Evolutionary conservation across 2,888 invertebrate species (phyloP), one percentile per base, ranked within the genome.

Genomic region (Pristionchus entomophagus): DNA sequence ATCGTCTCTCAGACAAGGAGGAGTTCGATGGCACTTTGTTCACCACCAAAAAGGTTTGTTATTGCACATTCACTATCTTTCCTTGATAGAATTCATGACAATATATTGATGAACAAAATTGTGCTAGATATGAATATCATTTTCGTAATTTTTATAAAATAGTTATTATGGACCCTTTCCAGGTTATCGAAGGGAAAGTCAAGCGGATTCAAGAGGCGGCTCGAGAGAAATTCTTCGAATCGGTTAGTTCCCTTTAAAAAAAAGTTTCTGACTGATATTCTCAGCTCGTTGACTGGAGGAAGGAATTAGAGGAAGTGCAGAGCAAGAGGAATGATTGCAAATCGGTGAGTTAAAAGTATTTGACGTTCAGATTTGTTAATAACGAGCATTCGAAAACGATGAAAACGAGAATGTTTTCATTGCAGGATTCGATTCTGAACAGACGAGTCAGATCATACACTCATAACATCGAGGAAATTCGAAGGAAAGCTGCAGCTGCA

Each of bases 11-110:
- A 41, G 93, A 93, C 38, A 90, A 88, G 77, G 93, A 93, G 84
- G 89, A 90, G 69, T 93, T 93, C 83, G 91, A 93, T 84, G 92
- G 93, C 91, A 89, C 89, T 22, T 90, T 90, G 86, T 92, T 88
- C 89, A 91, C 90, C 83, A 91, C 91, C 5, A 90, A 91, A 69
- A 89, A 90, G 62, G 88, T 92, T 80, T 32, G 45, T 6, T 45
- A 10, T 45, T 45, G n/a, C n/a, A n/a, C n/a, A n/a, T 45, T 45
- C 8, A 45, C 8, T 45, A 14, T 45, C 45, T 10, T 45, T 45
- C 14, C 45, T 45, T 6, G 14, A 45, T 45, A 45, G n/a, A n/a
- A n/a, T n/a, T n/a, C n/a, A n/a, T n/a, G n/a, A n/a, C n/a, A n/a
- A n/a, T n/a, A n/a, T n/a, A n/a, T n/a, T n/a, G n/a, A n/a, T n/a